Evolutionary conservation across 1,140 invertebrate genomes (phyloP), one percentile per base, ranked within the genome.

Genomic region (Papilio machaon): DNA sequence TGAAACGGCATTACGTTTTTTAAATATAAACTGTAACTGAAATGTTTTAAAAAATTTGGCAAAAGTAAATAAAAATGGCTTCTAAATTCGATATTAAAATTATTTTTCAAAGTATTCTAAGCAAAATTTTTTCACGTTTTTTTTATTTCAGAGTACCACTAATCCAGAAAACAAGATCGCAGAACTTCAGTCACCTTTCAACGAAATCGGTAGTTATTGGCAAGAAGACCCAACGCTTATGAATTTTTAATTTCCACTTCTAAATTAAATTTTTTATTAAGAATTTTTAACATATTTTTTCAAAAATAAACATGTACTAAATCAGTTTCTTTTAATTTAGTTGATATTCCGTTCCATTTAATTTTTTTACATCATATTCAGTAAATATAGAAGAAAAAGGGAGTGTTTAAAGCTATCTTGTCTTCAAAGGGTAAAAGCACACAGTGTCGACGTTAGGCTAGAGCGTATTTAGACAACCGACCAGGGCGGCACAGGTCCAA

Each of bases 181-280:
- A 1, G 90, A 89, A 79, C 80, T 90, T 2, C 91, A 92, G 52
- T 92, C 91, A 1, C 85, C 90, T 0, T 92, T 83, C 30, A 92
- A 92, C 75, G 86, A 90, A 54, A 82, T 91, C 9, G 85, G 87
- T 19, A 83, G 49, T 79, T 86, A 89, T 70, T 91, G 89, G 89
- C 74, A 85, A 80, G 84, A 89, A 9, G 83, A 84, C 43, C 82
- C 75, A 52, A n/a, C 17, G 11, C 19, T 19, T 74, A 23, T 47
- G 73, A 74, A 46, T n/a, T 73, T 73, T 43, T 43, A n/a, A 73
- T 46, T 43, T 9, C 23, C 9, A 64, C 9, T 64, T 1, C 23
- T 70, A 70, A 4, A 38, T 6, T 70, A 70, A 70, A 30, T 35
- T 15, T 70, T 70, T 70, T 70, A 19, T 35, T 1, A 67, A 10